Conservation (phyloP, 1,140 invertebrate species). For the Agrilus planipennis region DNA sequence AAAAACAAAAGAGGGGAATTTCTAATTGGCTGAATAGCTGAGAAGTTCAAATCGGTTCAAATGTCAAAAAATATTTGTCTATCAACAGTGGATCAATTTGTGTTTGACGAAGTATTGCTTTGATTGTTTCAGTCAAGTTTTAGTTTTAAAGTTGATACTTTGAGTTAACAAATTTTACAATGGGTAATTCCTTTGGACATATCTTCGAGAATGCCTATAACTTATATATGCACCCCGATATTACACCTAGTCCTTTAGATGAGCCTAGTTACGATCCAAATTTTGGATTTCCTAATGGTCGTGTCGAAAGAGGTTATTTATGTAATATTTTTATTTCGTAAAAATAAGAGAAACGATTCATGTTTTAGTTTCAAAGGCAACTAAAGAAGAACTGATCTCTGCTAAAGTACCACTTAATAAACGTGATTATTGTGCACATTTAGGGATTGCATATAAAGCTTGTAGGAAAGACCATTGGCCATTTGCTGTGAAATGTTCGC, state of each 20-base stretch:
- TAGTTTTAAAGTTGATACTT: no score
- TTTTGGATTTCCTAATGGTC: conserved; percentile 57
- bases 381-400: conserved; percentile 66
- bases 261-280: conserved; percentile 65
- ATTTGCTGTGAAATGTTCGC: conserved; percentile 53
- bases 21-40: no score
- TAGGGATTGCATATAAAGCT: conserved; percentile 48
- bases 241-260: conserved; percentile 46
- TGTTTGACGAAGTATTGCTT: no score
- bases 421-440: conserved; percentile 83
- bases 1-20: no score
- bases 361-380: conserved; percentile 33
- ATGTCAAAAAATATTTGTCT: no score
- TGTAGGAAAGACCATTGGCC: conserved; percentile 63
- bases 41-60: no score
- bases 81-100: no score
- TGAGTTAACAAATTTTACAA: no score
- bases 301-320: conserved; percentile 60
- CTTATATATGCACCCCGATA: conserved; percentile 37
- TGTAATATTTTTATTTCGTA: conserved; percentile 15
- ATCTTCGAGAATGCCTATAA: conserved; percentile 26
- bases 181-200: conserved; percentile 35
- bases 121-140: no score
- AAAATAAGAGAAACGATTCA: not conserved
- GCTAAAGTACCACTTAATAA: conserved; percentile 52